A percentile compares a stretch with the other conserved stretches of the same genome.
phyloP scores from a whole-genome alignment of 2,888 invertebrate species.

The Ormyrus pomaceus region DNA sequence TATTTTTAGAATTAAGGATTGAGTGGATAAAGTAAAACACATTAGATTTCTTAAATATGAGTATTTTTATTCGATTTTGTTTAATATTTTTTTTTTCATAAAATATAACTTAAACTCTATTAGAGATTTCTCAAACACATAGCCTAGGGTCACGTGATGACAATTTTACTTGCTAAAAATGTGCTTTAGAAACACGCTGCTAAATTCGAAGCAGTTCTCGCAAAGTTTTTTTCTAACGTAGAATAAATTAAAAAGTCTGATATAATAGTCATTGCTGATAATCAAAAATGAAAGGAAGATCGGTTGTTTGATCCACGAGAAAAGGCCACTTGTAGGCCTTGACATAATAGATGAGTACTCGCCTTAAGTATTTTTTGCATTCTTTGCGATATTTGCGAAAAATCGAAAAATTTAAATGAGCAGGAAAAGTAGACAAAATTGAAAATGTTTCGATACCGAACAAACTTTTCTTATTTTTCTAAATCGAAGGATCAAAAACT shows the following conservation, averaged over 20 bases:
- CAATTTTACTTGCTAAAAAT: constrained; percentile 44
- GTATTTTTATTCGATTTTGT: constrained; percentile 54
- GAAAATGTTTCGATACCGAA: constrained; percentile 11
- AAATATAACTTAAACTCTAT: constrained; percentile 53
- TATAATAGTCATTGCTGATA: constrained; percentile 24
- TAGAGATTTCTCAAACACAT: constrained; percentile 55
- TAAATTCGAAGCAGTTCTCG: constrained; percentile 20
- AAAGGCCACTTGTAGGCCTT: constrained; percentile 12
- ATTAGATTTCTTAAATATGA: constrained; percentile 40
- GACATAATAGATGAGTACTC: not conserved
- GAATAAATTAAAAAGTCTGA: constrained; percentile 54
- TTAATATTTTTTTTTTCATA: constrained; percentile 41
- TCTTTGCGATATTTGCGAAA: not conserved
- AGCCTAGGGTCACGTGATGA: constrained; percentile 55
- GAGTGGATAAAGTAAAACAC: not conserved
- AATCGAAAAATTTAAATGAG: not conserved
- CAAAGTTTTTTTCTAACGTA: constrained; percentile 31
- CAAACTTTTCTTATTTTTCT: not conserved
- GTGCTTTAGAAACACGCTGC: constrained; percentile 25
- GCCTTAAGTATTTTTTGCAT: not conserved
- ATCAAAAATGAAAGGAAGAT: constrained; percentile 17
- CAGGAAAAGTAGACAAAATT: constrained; percentile 17
- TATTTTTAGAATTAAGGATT: not conserved
- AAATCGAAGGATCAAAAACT: constrained; percentile 30
- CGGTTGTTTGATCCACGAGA: constrained; percentile 15